A percentile compares a stretch with the other conserved stretches of the same genome.
These are phyloP conservation scores for Apteryx mantelli DNA, from an alignment of 2,113 vertebrate genomes.

Conservation along the genomic window DNA sequence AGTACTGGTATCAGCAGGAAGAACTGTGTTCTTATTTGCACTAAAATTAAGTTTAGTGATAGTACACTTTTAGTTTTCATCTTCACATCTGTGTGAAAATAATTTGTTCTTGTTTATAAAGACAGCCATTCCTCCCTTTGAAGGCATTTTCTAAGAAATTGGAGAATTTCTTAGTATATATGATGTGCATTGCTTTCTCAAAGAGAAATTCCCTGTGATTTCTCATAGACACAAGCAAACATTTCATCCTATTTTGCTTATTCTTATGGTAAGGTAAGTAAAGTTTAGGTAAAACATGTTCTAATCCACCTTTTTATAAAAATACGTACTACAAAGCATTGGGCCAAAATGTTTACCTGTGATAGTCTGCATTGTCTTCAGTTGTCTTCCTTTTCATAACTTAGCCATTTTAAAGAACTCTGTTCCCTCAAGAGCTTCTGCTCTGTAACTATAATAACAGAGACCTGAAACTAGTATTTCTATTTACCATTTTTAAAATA, in stretches of 20 bases:
- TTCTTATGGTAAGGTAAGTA: not conserved
- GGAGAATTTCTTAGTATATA: not conserved
- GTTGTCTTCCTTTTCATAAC: not conserved
- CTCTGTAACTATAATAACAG: not conserved
- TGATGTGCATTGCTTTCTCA: not conserved
- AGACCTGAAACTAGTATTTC: not conserved
- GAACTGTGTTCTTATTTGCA: not conserved
- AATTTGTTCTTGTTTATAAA: not conserved
- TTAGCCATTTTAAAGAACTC: not conserved
- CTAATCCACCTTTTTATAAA: not conserved
- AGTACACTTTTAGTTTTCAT: too few relatives aligned
- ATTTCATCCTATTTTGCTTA: not conserved
- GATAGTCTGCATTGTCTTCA: not conserved
- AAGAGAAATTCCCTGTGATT: not conserved
- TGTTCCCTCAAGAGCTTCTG: not conserved
- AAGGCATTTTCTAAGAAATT: not conserved
- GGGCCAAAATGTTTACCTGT: not conserved
- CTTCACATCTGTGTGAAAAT: not conserved
- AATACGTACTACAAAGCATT: not conserved
- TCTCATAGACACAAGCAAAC: not conserved
- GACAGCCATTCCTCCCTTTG: not conserved
- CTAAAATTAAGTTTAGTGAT: not conserved
- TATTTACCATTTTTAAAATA: not conserved
- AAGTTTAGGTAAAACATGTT: not conserved
- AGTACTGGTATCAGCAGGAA: not conserved